Percentiles rank a stretch among this genome's conserved stretches.
phyloP scores from a whole-genome alignment of 2,888 invertebrate species.

The Acheta domesticus region DNA sequence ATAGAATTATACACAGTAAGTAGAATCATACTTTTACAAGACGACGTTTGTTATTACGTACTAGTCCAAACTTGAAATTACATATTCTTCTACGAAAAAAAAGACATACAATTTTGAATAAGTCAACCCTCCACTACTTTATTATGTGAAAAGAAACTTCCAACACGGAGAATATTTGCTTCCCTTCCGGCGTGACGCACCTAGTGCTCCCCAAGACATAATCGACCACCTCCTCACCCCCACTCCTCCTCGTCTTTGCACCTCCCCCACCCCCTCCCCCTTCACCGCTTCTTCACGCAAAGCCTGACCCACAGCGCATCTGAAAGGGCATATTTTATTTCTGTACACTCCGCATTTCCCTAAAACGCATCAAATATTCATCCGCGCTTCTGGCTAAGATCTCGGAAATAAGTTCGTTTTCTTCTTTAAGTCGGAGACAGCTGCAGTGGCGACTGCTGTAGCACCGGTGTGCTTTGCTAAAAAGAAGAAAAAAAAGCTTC shows the following conservation, averaged over 20 bases:
- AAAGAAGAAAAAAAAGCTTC: neutral
- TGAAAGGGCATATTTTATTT: constrained; percentile 9
- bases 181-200: no score
- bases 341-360: constrained; percentile 1
- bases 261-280: neutral
- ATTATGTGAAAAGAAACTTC: no score
- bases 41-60: no score
- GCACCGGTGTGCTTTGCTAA: neutral
- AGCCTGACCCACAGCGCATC: neutral
- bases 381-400: neutral
- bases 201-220: no score
- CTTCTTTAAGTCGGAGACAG: neutral
- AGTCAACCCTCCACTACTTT: no score
- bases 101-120: no score
- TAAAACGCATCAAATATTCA: constrained; percentile 18
- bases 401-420: constrained; percentile 11
- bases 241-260: neutral
- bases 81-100: no score
- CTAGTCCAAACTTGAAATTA: no score
- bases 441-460: neutral
- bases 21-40: no score
- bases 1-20: no score
- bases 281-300: neutral
- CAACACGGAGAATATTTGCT: no score
- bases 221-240: no score